Percentiles rank a stretch among this genome's conserved stretches.
These are phyloP conservation scores for Phrixothrix hirtus DNA, from an alignment of 2,888 invertebrate species.

Conservation along the genomic window DNA sequence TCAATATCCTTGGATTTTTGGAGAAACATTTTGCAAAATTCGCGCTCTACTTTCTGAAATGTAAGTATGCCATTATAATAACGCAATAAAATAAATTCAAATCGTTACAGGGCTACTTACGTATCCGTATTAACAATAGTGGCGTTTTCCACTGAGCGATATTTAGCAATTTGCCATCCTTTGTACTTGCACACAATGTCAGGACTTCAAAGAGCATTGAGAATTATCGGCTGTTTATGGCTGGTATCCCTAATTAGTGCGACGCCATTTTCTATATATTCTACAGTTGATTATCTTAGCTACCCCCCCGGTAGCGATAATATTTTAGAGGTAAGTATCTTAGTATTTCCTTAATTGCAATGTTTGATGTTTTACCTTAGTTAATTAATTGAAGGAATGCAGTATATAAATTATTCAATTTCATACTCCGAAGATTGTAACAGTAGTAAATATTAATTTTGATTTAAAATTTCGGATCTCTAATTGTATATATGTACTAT, in stretches of 20 bases:
- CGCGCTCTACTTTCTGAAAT: constrained; percentile 83
- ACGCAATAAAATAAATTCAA: no score
- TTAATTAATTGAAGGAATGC: no score
- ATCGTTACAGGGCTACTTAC: constrained; percentile 76
- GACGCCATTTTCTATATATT: constrained; percentile 75
- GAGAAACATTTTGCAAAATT: constrained; percentile 78
- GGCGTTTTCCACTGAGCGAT: constrained; percentile 88
- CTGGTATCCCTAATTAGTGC: constrained; percentile 73
- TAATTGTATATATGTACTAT: no score
- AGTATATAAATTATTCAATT: no score
- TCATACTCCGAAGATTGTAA: no score
- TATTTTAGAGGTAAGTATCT: constrained; percentile 30
- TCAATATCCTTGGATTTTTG: constrained; percentile 84
- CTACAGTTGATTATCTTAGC: constrained; percentile 72
- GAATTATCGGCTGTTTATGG: constrained; percentile 81
- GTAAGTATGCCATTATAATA: constrained; percentile 61
- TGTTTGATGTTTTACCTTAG: no score
- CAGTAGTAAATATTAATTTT: no score
- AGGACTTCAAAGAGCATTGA: constrained; percentile 77
- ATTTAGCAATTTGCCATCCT: constrained; percentile 90
- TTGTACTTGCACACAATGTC: constrained; percentile 81
- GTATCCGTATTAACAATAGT: constrained; percentile 90
- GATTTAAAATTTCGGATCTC: no score
- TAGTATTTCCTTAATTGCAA: no score
- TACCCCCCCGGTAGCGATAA: constrained; percentile 68